These are phyloP conservation scores for Heliconius erato DNA, from an alignment of 2,888 invertebrate species.

Conservation along the genomic window DNA sequence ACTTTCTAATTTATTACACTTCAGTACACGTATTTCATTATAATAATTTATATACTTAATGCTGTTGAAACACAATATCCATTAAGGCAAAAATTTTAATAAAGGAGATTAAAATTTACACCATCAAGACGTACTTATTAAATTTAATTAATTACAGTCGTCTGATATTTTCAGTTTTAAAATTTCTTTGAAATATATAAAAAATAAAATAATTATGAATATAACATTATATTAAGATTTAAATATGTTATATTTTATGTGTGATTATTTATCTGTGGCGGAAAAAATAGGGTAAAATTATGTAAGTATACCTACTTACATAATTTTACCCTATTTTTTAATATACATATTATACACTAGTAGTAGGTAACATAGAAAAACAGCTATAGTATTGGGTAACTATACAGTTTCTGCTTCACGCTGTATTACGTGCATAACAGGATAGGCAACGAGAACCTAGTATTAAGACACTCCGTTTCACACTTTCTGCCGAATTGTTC, in stretches of 20 bases:
- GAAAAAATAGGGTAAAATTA: background rate
- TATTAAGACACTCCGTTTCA: no score
- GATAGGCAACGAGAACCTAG: no score
- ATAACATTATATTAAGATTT: background rate
- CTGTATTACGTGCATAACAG: no score
- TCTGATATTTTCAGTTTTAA: background rate
- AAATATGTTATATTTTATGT: background rate
- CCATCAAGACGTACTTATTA: background rate
- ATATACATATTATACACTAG: no score
- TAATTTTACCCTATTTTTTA: no score
- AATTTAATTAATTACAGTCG: background rate
- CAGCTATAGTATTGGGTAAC: no score
- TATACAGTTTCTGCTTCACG: no score
- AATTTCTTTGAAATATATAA: no score
- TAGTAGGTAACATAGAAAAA: no score
- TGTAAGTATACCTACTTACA: background rate
- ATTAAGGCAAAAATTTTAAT: conserved; percentile 23
- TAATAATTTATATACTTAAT: conserved; percentile 27
- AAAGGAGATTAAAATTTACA: conserved; percentile 9
- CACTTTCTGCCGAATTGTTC: no score
- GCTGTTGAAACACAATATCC: conserved; percentile 9
- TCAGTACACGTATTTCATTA: conserved; percentile 28
- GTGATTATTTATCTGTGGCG: background rate
- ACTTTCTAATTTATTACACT: conserved; percentile 28
- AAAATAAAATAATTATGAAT: no score